Conservation (phyloP, 64 coral and sea anemone species). For the Hydrozoanthus tunicans region DNA sequence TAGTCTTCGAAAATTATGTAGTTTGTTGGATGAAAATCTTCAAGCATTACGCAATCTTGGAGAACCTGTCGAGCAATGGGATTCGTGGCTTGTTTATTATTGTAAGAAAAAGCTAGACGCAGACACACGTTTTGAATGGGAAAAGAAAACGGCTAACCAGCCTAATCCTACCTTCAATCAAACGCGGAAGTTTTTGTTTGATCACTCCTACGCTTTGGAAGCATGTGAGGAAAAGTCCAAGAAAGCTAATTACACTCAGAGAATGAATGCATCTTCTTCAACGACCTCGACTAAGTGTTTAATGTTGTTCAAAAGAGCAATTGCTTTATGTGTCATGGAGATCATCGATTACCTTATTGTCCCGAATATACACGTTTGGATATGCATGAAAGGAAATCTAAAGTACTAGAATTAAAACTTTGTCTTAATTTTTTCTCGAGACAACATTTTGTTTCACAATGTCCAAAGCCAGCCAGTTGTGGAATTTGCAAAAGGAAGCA, state of each 20-base stretch:
- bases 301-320: conserved; percentile 28
- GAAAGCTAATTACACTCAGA: conserved; percentile 19
- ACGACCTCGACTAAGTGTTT: conserved; percentile 13
- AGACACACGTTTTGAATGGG: conserved; percentile 57
- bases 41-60: background rate
- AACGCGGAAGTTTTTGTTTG: conserved; percentile 23
- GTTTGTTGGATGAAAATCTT: background rate
- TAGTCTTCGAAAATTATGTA: background rate
- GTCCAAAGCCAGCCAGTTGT: conserved; percentile 37
- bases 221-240: conserved; percentile 46
- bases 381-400: conserved; percentile 40
- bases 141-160: conserved; percentile 27
- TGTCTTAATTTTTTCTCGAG: conserved; percentile 45
- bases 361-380: conserved; percentile 35
- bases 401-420: conserved; percentile 20
- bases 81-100: conserved; percentile 49
- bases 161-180: conserved; percentile 43
- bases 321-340: conserved; percentile 41
- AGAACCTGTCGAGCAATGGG: conserved; percentile 27
- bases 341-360: conserved; percentile 56
- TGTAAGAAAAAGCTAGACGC: conserved; percentile 58
- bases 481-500: conserved; percentile 44
- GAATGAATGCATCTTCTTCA: background rate
- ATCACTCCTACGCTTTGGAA: conserved; percentile 46
- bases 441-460: conserved; percentile 55